Base-by-base conservation (phyloP, 1,140 invertebrate species). In the Mya arenaria region DNA sequence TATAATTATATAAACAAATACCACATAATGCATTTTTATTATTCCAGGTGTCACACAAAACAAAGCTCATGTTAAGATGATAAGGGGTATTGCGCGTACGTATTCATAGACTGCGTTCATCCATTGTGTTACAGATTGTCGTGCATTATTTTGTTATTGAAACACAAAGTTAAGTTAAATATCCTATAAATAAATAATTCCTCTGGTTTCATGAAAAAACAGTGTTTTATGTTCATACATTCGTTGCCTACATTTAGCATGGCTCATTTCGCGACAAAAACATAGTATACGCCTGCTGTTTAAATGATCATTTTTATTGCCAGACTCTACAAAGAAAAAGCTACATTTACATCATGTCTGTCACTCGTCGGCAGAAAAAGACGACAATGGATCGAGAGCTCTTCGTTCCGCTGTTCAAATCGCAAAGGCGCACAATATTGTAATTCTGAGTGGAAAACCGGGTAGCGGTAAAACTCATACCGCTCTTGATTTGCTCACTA, bases 381-480 rank as follows among this genome's bases (percentile, higher is more conserved):
- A 71, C 39, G 8, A 52, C 23, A 60, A 74, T 6, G n/a, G n/a
- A n/a, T n/a, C 73, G n/a, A 4, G 39, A 17, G 73, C 60, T 15
- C 65, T 39, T 28, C 32, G 48, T 48, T 30, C 52, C 1, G 73
- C 73, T 4, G 39, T 77, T 36, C 39, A 62, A 30, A 65, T 77
- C 23, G 30, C 65, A 1, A n/a, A 77, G 30, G n/a, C 4, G 0
- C 28, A 48, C 1, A 62, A 41, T 25, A 77, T 36, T 32, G 58
- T 79, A 13, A 6, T 79, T 19, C 10, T 79, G 3, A 58, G 28
- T 19, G 75, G 75, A 13, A 79, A 69, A 44, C 4, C 41, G 19
- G 75, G 75, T 19, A 39, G 60, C 30, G 75, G 75, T 3, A 79
- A 58, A 69, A 4, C 75, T 13, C 62, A 58, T 19, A 79, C 65